Evolutionary conservation across 1,140 invertebrate genomes (phyloP), one percentile per base, ranked within the genome.

Genomic region (Leptinotarsa undecemlineata): DNA sequence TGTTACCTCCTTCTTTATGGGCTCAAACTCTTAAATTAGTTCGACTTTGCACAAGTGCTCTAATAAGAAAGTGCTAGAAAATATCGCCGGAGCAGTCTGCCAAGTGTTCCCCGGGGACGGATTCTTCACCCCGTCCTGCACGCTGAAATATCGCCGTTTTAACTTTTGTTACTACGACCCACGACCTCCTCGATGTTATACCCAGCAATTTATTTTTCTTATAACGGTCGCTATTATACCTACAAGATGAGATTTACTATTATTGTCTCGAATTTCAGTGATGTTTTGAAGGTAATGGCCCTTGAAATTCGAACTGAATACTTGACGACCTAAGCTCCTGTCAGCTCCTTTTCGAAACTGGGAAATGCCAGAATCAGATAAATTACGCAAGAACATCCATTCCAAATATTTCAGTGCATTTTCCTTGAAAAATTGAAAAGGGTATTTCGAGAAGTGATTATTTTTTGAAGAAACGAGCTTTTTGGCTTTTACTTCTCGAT

Each of bases 1-100:
- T 82, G 82, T 83, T 83, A 82, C 81, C 78, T 80, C 75, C 80
- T 81, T 83, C 82, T 83, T 83, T 83, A 83, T 81, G 80, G 79
- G 62, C 78, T 73, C 60, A 74, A 83, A 83, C 78, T 83, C 82
- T 83, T 83, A 83, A 83, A 83, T 83, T 83, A 83, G 82, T 82
- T 80, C 81, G 80, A 82, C 80, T 83, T 82, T 80, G 77, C 81
- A 81, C 77, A 82, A 83, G 80, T 83, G 81, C 77, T 83, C 80
- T 82, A 83, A 83, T 83, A 83, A 83, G 82, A 83, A 82, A 82
- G 82, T 83, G 81, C 80, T 72, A 74, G 79, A 79, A 81, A 81
- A 79, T 79, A 82, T 79, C 72, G 76, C 71, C 76, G 68, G 74
- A 77, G 74, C 76, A 77, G 71, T 79, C 71, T 66, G 74, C 69